Evolutionary conservation across 2,113 vertebrate genomes (phyloP), one percentile per base, ranked within the genome.

Genomic region (Galemys pyrenaicus): DNA sequence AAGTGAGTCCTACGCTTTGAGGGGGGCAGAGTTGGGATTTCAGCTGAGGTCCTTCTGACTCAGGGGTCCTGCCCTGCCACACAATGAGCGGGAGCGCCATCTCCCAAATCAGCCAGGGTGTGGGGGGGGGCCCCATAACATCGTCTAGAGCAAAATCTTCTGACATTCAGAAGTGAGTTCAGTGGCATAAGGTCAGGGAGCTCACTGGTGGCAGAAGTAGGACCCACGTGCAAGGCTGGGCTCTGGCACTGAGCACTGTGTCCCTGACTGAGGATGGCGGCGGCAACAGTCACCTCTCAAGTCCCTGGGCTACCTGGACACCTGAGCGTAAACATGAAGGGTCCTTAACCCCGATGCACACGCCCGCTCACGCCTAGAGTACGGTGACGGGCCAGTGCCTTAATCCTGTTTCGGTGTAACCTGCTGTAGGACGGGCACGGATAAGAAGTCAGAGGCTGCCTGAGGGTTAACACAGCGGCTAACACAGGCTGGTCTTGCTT

Each of bases 1-100:
- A n/a, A n/a, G n/a, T n/a, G n/a, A n/a, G 32, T 10, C 73, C 60
- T 5, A 16, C 4, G 37, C 44, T n/a, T 32, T 28, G 4, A 5
- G 26, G 51, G 17, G 1, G 30, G 41, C 15, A 51, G 16, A 46
- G 30, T 0, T 70, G 74, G 41, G 26, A 46, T 68, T 22, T 75
- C 26, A 70, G 24, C 37, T 0, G 0, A 26, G 44, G 22, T 39
- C 54, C 22, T 26, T 26, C 46, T 9, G 62, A 65, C 4, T 30
- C 28, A 9, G 30, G 32, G 1, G 11, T 12, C 17, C 41, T 64
- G 24, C 6, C 12, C 41, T 46, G 24, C 1, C 2, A 56, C 39
- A 12, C 1, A 4, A 12, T 9, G 49, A 54, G 39, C 0, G 20
- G 9, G 60, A 9, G 60, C 15, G 46, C 24, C 41, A 20, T 0